Evolutionary conservation across 1,140 invertebrate species (phyloP).

Genomic region (Branchinecta lynchi): DNA sequence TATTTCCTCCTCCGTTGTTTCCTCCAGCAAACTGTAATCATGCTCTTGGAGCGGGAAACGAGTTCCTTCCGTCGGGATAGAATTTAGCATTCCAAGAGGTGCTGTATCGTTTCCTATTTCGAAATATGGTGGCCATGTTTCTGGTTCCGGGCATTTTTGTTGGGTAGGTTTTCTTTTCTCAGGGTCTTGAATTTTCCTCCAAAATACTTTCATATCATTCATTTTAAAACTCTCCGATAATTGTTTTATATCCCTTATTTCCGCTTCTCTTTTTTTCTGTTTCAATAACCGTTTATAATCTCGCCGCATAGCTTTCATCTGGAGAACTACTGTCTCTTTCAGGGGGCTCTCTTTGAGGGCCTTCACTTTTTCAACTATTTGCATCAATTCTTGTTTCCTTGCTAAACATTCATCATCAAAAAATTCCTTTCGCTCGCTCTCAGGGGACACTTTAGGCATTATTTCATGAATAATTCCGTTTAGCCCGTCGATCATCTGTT

Average conservation of each 20-base stretch:
- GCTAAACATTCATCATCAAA: slow-evolving; percentile 7
- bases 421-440: slow-evolving; percentile 1
- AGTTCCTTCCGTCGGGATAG: slow-evolving; percentile 8
- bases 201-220: slow-evolving; percentile 7
- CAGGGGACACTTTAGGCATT: slow-evolving; percentile 9
- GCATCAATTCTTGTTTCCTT: neutral
- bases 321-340: slow-evolving; percentile 1
- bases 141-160: slow-evolving; percentile 10
- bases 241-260: slow-evolving; percentile 6
- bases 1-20: slow-evolving; percentile 11
- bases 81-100: slow-evolving; percentile 3
- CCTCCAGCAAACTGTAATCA: slow-evolving; percentile 9
- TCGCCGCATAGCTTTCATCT: slow-evolving; percentile 10
- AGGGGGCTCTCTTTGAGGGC: slow-evolving; percentile 7
- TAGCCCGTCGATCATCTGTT: slow-evolving; percentile 7
- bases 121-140: slow-evolving; percentile 7
- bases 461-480: slow-evolving; percentile 11
- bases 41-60: slow-evolving; percentile 8
- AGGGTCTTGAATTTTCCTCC: slow-evolving; percentile 9
- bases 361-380: slow-evolving; percentile 2
- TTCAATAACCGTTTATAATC: slow-evolving; percentile 8
- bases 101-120: slow-evolving; percentile 11
- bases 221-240: slow-evolving; percentile 11
- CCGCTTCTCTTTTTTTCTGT: slow-evolving; percentile 11
- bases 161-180: slow-evolving; percentile 10